Evolutionary conservation across 2,888 invertebrate species (phyloP).

Genomic region (Andrena chrysosceles): DNA sequence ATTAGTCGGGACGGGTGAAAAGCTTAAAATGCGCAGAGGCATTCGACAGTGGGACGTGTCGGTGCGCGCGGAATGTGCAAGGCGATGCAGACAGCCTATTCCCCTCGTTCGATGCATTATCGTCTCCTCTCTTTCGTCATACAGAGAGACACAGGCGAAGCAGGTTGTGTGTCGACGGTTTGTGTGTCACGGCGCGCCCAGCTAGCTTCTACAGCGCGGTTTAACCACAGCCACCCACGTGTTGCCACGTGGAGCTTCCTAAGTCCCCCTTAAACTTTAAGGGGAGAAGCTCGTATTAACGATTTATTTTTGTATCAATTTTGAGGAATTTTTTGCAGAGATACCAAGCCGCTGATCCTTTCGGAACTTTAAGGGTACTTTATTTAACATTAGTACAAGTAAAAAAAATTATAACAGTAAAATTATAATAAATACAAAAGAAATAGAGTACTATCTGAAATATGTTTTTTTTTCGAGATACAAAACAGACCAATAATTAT

Average conservation of each 20-base stretch:
- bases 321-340: no score
- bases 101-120: constrained; percentile 66
- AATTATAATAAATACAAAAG: no score
- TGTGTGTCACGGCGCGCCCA: constrained; percentile 58
- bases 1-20: constrained; percentile 36
- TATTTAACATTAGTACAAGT: no score
- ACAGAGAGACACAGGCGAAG: constrained; percentile 13
- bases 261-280: no score
- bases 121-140: constrained; percentile 50
- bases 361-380: no score
- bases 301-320: no score
- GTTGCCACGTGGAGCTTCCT: constrained; percentile 9
- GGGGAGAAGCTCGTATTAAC: background rate
- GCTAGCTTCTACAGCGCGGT: background rate
- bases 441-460: no score
- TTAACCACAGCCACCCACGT: constrained; percentile 10
- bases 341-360: no score
- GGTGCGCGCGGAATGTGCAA: constrained; percentile 71
- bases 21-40: constrained; percentile 47
- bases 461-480: no score
- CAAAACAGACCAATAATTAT: no score
- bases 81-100: constrained; percentile 63
- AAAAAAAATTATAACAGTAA: no score
- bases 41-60: constrained; percentile 63
- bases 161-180: constrained; percentile 59